These are phyloP conservation scores for Drosophila lacertosa DNA, from an alignment of 1,140 invertebrate genomes.

Conservation along the genomic window DNA sequence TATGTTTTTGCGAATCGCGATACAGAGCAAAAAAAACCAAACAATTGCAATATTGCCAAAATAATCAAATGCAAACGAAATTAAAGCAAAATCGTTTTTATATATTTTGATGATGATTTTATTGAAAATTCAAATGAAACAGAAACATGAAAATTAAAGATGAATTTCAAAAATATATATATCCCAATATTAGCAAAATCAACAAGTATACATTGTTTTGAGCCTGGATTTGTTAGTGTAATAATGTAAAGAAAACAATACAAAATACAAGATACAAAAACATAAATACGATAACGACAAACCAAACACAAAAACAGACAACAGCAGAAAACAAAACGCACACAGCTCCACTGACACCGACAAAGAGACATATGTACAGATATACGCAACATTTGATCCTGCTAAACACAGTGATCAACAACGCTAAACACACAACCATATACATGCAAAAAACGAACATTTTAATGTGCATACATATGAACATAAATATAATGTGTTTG, in stretches of 20 bases:
- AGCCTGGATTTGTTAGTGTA: slow-evolving; percentile 84
- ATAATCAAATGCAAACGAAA: slow-evolving; percentile 13
- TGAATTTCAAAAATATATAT: slow-evolving; percentile 23
- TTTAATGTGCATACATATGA: not conserved
- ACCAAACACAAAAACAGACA: slow-evolving; percentile 33
- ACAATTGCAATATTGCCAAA: slow-evolving; percentile 32
- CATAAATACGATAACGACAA: slow-evolving; percentile 37
- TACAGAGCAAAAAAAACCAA: slow-evolving; percentile 9
- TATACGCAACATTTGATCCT: slow-evolving; percentile 1
- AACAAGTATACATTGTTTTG: slow-evolving; percentile 74
- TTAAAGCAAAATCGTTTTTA: slow-evolving; percentile 45
- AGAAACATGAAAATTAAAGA: slow-evolving; percentile 35
- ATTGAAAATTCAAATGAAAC: slow-evolving; percentile 44
- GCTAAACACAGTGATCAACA: not conserved
- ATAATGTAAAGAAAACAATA: slow-evolving; percentile 59
- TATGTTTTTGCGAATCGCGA: slow-evolving; percentile 36
- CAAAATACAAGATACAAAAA: slow-evolving; percentile 43
- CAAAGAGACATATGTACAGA: slow-evolving; percentile 7
- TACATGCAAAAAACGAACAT: not conserved
- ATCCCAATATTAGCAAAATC: slow-evolving; percentile 53
- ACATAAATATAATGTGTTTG: not conserved
- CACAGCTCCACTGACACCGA: slow-evolving; percentile 11
- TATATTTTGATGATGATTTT: slow-evolving; percentile 37
- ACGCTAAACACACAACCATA: not conserved
- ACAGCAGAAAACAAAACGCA: slow-evolving; percentile 15